Conservation (phyloP, 92 coral and sea anemone species). For the Pocillopora grandis region DNA sequence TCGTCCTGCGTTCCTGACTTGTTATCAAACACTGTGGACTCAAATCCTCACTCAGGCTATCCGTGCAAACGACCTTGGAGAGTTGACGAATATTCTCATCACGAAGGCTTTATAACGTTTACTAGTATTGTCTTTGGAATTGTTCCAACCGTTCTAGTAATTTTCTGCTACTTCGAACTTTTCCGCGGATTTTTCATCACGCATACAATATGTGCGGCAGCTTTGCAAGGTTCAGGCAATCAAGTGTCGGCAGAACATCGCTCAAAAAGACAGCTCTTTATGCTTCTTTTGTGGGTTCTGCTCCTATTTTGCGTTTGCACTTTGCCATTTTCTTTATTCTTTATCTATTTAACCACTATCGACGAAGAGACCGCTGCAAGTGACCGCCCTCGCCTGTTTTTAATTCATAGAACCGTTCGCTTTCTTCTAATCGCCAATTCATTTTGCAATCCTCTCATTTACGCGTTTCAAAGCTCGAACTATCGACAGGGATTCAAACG, state of each 20-base stretch:
- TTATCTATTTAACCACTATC: slow-evolving; percentile 16
- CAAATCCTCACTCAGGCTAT: neutral
- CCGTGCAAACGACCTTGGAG: slow-evolving; percentile 35
- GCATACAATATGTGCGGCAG: slow-evolving; percentile 25
- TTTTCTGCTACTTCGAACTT: slow-evolving; percentile 40
- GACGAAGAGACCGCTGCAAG: neutral
- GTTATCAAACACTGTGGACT: slow-evolving; percentile 3
- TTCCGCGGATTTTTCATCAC: slow-evolving; percentile 45
- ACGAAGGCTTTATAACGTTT: slow-evolving; percentile 22
- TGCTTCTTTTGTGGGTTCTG: slow-evolving; percentile 37
- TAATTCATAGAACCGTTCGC: slow-evolving; percentile 29
- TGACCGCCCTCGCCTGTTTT: neutral
- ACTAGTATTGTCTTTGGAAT: slow-evolving; percentile 34
- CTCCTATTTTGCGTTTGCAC: slow-evolving; percentile 31
- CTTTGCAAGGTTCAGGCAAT: neutral
- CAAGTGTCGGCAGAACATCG: neutral
- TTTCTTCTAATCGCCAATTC: slow-evolving; percentile 49
- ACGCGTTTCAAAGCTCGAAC: slow-evolving; percentile 54
- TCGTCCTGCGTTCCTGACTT: slow-evolving; percentile 24
- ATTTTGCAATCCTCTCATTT: slow-evolving; percentile 38
- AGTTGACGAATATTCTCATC: slow-evolving; percentile 6
- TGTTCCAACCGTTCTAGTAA: slow-evolving; percentile 20
- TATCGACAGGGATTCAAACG: slow-evolving; percentile 27
- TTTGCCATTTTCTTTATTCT: slow-evolving; percentile 44
- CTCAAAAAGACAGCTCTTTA: slow-evolving; percentile 43